Base-by-base conservation (phyloP, 2,113 vertebrate genomes). In the Marmota monax region DNA sequence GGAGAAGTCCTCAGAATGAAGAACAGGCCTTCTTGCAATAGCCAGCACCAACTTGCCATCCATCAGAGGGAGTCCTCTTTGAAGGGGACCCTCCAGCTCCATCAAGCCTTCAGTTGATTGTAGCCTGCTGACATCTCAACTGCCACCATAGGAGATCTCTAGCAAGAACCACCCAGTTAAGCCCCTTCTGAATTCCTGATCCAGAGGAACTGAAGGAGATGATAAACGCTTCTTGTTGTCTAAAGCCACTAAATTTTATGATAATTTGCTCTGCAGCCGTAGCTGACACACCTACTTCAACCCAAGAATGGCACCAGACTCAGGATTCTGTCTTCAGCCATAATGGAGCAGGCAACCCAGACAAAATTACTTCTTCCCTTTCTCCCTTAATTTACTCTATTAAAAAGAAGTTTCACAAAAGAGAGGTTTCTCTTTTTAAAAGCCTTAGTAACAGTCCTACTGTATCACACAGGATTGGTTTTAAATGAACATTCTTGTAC, bases 381-480 rank as follows among this genome's bases (percentile, higher is more conserved):
- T 89, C 84, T 93, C 53, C 90, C 69, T 96, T 69, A 92, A 94
- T 97, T 92, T 92, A 90, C 74, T 90, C 61, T 76, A 95, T 74
- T 92, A 88, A 95, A 97, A 90, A 92, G 79, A 91, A 95, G 73
- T 84, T 94, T 93, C 78, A 94, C 69, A 96, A 96, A 80, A 85
- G 39, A 90, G 76, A 97, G 45, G 16, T 34, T 85, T 96, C 78
- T 88, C 86, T 96, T 96, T 97, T 95, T 85, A 96, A 95, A 22
- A 94, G 80, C 88, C 90, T 97, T 93, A 32, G 42, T 90, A 97
- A 82, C 70, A 92, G 96, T 37, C 84, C 88, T 94, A 86, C 88
- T 95, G 69, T 97, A 97, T 97, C 96, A 90, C 90, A 96, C 73
- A 96, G 92, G 90, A 97, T 95, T 95, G 96, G 80, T 96, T 97